Conservation (phyloP, 2,888 invertebrate genomes). For the Torymus tubicola region DNA sequence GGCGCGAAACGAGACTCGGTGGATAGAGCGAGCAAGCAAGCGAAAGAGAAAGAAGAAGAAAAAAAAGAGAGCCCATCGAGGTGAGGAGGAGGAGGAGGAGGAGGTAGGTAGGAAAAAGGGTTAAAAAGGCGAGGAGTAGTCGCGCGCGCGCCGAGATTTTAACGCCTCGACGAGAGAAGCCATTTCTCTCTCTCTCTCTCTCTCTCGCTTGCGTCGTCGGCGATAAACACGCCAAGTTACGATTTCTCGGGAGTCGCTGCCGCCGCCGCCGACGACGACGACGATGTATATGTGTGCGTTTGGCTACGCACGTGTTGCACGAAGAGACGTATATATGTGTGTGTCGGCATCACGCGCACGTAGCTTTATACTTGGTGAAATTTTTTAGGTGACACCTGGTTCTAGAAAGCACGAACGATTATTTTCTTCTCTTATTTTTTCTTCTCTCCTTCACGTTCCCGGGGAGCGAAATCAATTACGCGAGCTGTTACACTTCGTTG, state of each 20-base stretch:
- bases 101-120: conserved; percentile 37
- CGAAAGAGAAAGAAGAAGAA: conserved; percentile 41
- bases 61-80: conserved; percentile 30
- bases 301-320: conserved; percentile 1
- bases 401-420: conserved; percentile 4
- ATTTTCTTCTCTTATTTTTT: too few relatives aligned
- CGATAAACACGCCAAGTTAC: conserved; percentile 76
- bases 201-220: conserved; percentile 55
- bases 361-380: conserved; percentile 32
- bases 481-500: too few relatives aligned
- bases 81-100: conserved; percentile 48
- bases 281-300: conserved; percentile 38
- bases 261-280: conserved; percentile 54
- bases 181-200: conserved; percentile 65
- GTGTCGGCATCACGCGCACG: conserved; percentile 4
- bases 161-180: conserved; percentile 71
- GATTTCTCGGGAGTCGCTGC: conserved; percentile 73
- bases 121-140: conserved; percentile 27
- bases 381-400: conserved; percentile 33
- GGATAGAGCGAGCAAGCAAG: conserved; percentile 20
- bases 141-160: conserved; percentile 67
- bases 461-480: too few relatives aligned
- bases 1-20: conserved; percentile 8
- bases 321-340: neutral
- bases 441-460: too few relatives aligned